Base-by-base conservation (phyloP, 2,888 invertebrate species). In the Parascotia fuliginaria region DNA sequence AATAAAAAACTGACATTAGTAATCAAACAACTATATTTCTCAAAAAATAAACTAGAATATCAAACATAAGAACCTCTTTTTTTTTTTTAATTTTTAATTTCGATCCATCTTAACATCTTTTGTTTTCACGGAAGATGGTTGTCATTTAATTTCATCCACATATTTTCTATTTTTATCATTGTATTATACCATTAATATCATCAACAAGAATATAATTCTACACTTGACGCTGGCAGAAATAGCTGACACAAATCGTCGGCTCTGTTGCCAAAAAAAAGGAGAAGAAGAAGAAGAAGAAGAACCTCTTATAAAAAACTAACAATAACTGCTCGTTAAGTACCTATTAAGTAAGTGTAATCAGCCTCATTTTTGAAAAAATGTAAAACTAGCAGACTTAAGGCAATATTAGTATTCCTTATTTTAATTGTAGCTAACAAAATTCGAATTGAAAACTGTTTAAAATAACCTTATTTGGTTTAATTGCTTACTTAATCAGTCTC, bases 401-500 rank as follows among this genome's bases (percentile, higher is more conserved):
- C 32, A 13, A 14, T 32, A 32, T 32, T 32, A 32, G 15, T 32
- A 32, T 32, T 13, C 32, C 14, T 14, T 12, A 13, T 12, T 32
- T 32, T 32, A 32, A 32, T 14, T 32, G 13, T 32, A 32, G 32
- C 32, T 32, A 14, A 15, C 32, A 14, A 32, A 32, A 32, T 32
- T 32, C 13, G 15, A 32, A 32, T 32, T 32, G 32, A 13, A 32
- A 32, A 32, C 32, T 32, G 32, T 32, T 32, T 32, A 14, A 32
- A 32, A 19, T 3, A 12, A 32, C 13, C 32, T 14, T 32, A 14
- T 13, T 32, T 14, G 15, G 15, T 32, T 19, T 19, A 32, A 32
- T 14, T 32, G 13, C 32, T 14, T 13, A 32, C 32, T 32, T 14
- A 32, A 32, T 14, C 13, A 32, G 32, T 32, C 15, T 32, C 32